phyloP scores from a whole-genome alignment of 1,140 invertebrate genomes.

The Adelges cooleyi region DNA sequence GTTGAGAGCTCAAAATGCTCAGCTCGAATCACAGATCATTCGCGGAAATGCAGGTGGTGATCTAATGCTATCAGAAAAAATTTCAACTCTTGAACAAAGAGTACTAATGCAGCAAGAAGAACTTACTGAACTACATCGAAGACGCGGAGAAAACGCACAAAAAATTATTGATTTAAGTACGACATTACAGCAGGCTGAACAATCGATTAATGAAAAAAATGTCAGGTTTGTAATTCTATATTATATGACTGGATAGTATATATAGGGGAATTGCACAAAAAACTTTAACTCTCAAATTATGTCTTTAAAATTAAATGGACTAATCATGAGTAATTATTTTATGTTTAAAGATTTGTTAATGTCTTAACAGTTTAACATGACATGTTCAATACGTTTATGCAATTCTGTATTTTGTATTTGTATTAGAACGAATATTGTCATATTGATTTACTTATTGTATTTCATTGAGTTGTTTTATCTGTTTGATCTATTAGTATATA shows the following conservation, averaged over 20 bases:
- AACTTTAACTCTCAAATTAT: too few species aligned
- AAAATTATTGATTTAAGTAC: constrained; percentile 83
- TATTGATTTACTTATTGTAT: too few species aligned
- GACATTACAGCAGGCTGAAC: constrained; percentile 74
- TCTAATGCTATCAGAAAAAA: constrained; percentile 36
- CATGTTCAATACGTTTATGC: too few species aligned
- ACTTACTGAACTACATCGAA: constrained; percentile 73
- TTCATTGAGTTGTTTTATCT: too few species aligned
- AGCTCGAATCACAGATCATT: constrained; percentile 11
- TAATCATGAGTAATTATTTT: too few species aligned
- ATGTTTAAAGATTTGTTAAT: too few species aligned
- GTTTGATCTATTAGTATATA: too few species aligned
- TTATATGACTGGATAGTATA: neutral
- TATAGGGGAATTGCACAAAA: too few species aligned
- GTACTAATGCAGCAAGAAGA: constrained; percentile 79
- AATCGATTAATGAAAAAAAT: constrained; percentile 59
- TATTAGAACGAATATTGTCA: too few species aligned
- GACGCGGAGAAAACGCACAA: constrained; percentile 83
- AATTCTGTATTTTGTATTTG: too few species aligned
- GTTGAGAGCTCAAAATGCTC: neutral
- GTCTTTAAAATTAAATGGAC: too few species aligned
- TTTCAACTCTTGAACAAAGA: constrained; percentile 68
- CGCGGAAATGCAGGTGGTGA: constrained; percentile 5
- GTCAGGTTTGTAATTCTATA: constrained; percentile 47
- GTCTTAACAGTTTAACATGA: too few species aligned